Evolutionary conservation across 2,113 vertebrate genomes (phyloP), one percentile per base, ranked within the genome.

Genomic region (Sebastes fasciatus): DNA sequence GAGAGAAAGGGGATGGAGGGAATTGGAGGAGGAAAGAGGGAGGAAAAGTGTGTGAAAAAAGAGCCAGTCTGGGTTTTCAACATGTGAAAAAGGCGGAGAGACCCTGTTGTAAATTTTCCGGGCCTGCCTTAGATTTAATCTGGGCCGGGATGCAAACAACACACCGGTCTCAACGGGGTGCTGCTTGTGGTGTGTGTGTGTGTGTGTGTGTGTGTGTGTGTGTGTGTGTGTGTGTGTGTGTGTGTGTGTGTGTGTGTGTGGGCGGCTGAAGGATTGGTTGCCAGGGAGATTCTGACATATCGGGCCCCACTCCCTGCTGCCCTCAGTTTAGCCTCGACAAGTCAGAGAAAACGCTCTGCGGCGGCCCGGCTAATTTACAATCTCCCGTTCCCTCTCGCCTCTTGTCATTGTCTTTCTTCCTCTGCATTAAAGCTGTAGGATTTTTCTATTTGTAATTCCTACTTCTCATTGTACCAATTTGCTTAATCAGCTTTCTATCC

Each of bases 241-340:
- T 43, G 89, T 79, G 84, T 60, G 60, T 62, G 71, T 67, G 86
- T 77, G 65, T 65, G 78, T 57, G 83, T 79, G 83, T 43, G 89
- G 91, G 93, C 45, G 77, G 87, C 90, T 96, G 95, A 96, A 89
- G 93, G 91, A 95, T 96, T 92, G 93, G 94, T 95, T 95, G 92
- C 91, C 90, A 92, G 78, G 93, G 93, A 93, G 91, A 95, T 93
- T 95, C 91, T 95, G 95, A 95, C 95, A 95, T 90, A 93, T 94
- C 83, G 77, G 88, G 86, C 92, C 94, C 91, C 90, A 92, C 93
- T 95, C 92, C 93, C 92, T 88, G 94, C 91, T 95, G 94, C 94
- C 95, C 94, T 94, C 94, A 94, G 93, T 94, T 96, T 95, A 95
- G 95, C 94, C 94, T 91, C 89, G 84, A 95, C 93, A 95, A 92